phyloP scores from a whole-genome alignment of 2,888 invertebrate genomes.

The Congeria kusceri region DNA sequence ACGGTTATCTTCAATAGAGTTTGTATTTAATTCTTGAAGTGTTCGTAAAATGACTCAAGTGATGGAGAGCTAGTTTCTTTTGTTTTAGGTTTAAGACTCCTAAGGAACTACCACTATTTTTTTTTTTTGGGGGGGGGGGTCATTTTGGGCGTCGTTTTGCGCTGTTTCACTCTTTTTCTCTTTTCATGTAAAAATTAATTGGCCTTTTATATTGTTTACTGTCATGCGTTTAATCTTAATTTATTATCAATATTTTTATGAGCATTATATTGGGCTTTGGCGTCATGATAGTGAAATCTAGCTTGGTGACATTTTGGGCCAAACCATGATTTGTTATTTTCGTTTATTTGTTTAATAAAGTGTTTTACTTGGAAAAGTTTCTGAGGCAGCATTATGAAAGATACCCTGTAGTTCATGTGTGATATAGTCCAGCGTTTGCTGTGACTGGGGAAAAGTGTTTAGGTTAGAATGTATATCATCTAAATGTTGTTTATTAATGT shows the following conservation, averaged over 20 bases:
- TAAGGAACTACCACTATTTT: slow-evolving; percentile 30
- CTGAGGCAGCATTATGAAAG: slow-evolving; percentile 8
- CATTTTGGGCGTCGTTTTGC: slow-evolving; percentile 13
- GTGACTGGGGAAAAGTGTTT: not conserved
- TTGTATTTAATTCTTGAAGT: slow-evolving; percentile 18
- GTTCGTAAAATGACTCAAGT: slow-evolving; percentile 13
- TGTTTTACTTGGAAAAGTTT: slow-evolving; percentile 3
- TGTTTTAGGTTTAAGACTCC: slow-evolving; percentile 15
- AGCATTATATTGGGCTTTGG: slow-evolving; percentile 4
- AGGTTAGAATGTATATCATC: not conserved
- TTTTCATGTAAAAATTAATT: slow-evolving; percentile 16
- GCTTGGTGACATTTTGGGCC: slow-evolving; percentile 23
- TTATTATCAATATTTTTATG: not conserved
- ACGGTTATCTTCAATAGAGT: not conserved
- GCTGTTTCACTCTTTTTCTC: not conserved
- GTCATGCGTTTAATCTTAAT: not conserved
- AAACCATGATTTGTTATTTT: slow-evolving; percentile 29
- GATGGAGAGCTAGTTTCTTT: slow-evolving; percentile 6
- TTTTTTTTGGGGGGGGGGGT: slow-evolving; percentile 23
- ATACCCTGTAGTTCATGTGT: not conserved
- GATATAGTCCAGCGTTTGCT: not conserved
- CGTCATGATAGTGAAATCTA: slow-evolving; percentile 1
- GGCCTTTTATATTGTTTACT: slow-evolving; percentile 27
- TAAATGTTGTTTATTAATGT: not conserved
- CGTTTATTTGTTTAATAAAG: not conserved